Evolutionary conservation across 2,888 invertebrate species (phyloP).

Genomic region (Aleiodes alternator): DNA sequence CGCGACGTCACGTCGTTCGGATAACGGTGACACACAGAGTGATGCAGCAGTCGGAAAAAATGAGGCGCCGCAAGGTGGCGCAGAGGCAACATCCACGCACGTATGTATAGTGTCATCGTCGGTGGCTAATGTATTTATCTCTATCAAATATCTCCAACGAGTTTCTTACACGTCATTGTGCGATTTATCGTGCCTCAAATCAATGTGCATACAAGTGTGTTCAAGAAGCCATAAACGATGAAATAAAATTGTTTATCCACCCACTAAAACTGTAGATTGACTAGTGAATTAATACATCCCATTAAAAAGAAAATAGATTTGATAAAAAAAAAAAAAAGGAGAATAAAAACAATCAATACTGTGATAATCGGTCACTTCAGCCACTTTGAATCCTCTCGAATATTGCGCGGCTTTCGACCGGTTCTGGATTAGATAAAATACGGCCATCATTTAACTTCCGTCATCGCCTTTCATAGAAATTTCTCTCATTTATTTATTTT

Average conservation of each 20-base stretch:
- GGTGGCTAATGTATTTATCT: too few species aligned
- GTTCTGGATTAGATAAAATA: constrained; percentile 34
- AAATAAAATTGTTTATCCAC: too few species aligned
- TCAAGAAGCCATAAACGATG: background rate
- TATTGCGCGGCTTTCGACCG: constrained; percentile 27
- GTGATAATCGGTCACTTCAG: constrained; percentile 17
- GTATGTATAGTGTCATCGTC: too few species aligned
- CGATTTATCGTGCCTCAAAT: background rate
- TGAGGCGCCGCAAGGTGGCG: constrained; percentile 8
- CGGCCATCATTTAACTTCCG: constrained; percentile 31
- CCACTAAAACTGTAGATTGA: too few species aligned
- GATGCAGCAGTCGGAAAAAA: background rate
- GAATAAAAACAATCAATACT: constrained; percentile 1
- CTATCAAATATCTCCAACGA: too few species aligned
- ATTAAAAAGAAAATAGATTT: constrained; percentile 1
- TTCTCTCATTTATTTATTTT: background rate
- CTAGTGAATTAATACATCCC: constrained; percentile 9
- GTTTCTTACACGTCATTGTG: background rate
- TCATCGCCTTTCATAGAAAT: constrained; percentile 9
- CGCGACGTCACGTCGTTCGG: background rate
- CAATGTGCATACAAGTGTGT: background rate
- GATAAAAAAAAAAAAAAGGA: too few species aligned
- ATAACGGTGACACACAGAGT: background rate
- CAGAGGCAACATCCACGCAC: background rate
- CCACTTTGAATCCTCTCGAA: constrained; percentile 22